These are phyloP conservation scores for Plusia festucae DNA, from an alignment of 2,888 invertebrate species.

Conservation along the genomic window DNA sequence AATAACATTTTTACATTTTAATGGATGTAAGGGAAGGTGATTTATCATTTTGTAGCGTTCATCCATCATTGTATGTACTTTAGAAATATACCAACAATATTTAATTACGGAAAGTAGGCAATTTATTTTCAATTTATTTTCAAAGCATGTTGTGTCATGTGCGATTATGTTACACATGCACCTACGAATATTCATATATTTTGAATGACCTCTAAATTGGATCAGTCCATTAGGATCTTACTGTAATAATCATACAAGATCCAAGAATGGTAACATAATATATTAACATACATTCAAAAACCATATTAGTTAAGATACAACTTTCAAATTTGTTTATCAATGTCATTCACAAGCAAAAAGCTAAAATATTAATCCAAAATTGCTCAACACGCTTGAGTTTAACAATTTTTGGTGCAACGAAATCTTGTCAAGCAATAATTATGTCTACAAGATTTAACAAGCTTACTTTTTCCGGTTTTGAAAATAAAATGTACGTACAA, in stretches of 20 bases:
- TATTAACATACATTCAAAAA: slow-evolving; percentile 27
- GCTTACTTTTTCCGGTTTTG: not conserved
- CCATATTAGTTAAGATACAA: slow-evolving; percentile 32
- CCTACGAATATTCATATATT: too few relatives aligned
- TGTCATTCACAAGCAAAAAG: slow-evolving; percentile 70
- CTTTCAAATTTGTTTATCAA: slow-evolving; percentile 68
- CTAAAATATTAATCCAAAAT: too few relatives aligned
- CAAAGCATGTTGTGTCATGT: not conserved
- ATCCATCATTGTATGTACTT: not conserved
- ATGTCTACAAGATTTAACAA: not conserved
- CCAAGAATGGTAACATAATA: slow-evolving; percentile 24
- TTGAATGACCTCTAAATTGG: too few relatives aligned
- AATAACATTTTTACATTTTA: not conserved
- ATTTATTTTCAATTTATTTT: not conserved
- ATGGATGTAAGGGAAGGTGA: not conserved
- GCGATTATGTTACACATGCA: too few relatives aligned
- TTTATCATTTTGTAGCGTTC: not conserved
- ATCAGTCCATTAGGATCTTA: too few relatives aligned
- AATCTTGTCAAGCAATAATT: slow-evolving; percentile 52
- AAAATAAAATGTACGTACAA: not conserved
- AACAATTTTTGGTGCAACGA: slow-evolving; percentile 67
- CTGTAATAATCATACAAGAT: too few relatives aligned
- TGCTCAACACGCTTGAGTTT: too few relatives aligned
- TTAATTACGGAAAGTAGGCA: not conserved
- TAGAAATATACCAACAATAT: not conserved